These are phyloP conservation scores for Eulemur rufifrons DNA, from an alignment of 2,113 vertebrate genomes.

Conservation along the genomic window DNA sequence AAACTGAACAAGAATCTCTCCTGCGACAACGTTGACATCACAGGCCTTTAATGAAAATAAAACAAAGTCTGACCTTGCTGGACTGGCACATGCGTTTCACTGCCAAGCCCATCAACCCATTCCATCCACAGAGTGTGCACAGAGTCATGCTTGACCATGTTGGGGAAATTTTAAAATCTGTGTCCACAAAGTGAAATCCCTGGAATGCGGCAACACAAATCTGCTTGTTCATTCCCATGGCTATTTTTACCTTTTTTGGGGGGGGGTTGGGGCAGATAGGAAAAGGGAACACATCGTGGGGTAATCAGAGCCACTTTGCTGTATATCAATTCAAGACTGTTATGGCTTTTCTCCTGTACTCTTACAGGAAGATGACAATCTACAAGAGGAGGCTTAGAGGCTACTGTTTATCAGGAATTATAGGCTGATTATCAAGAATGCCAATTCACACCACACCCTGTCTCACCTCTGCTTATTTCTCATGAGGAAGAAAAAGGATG, in stretches of 20 bases:
- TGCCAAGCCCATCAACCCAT: not conserved
- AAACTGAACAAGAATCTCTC: not conserved
- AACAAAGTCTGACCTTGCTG: not conserved
- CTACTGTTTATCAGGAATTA: too few relatives aligned
- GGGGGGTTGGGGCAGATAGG: not conserved
- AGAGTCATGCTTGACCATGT: slow-evolving; percentile 21
- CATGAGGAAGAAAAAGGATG: not conserved
- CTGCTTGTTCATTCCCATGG: not conserved
- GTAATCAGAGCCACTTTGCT: not conserved
- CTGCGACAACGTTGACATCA: not conserved
- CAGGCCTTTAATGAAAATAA: not conserved
- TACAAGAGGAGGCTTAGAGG: not conserved
- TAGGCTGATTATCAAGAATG: not conserved
- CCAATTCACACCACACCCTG: not conserved
- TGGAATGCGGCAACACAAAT: slow-evolving; percentile 23
- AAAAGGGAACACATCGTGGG: not conserved
- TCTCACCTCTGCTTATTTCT: not conserved
- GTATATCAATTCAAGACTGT: not conserved
- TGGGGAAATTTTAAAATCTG: slow-evolving; percentile 45
- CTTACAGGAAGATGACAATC: not conserved
- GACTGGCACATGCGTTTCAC: not conserved
- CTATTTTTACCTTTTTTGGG: slow-evolving; percentile 17
- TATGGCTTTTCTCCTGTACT: not conserved
- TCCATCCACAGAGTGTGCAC: not conserved
- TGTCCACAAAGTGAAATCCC: slow-evolving; percentile 49